A percentile compares a stretch with the other conserved stretches of the same genome.
Evolutionary conservation across 2,797 vertebrate species (phyloP).

Genomic region (Mormyrus hasselquistii): DNA sequence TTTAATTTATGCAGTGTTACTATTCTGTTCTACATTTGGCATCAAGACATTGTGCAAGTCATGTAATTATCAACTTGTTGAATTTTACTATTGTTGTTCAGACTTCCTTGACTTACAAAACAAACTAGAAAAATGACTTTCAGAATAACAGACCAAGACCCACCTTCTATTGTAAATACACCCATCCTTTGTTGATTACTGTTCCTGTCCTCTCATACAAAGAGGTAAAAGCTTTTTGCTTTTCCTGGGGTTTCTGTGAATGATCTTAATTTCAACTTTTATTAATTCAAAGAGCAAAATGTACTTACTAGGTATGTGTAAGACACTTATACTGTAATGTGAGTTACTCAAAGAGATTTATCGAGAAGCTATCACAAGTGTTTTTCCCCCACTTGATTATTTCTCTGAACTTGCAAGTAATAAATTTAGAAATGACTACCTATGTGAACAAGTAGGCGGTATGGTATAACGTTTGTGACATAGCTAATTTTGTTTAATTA

Average conservation of each 20-base stretch:
- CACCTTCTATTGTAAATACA: background rate
- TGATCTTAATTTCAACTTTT: conserved; percentile 38
- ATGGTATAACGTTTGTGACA: conserved; percentile 56
- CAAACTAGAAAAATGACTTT: background rate
- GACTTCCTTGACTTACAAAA: background rate
- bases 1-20: background rate
- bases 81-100: conserved; percentile 20
- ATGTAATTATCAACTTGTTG: conserved; percentile 29
- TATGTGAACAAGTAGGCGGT: conserved; percentile 58
- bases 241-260: conserved; percentile 40
- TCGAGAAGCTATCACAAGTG: background rate
- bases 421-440: conserved; percentile 45
- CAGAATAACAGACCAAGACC: background rate
- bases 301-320: conserved; percentile 36
- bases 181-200: background rate
- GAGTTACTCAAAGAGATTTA: conserved; percentile 42
- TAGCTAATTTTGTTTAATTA: conserved; percentile 49
- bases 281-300: conserved; percentile 32
- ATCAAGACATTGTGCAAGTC: conserved; percentile 16
- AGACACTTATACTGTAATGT: conserved; percentile 50
- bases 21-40: conserved; percentile 9
- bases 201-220: conserved; percentile 26
- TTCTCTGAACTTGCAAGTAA: conserved; percentile 18
- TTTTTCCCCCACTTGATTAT: conserved; percentile 10
- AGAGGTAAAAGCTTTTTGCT: conserved; percentile 30